Evolutionary conservation across 2,888 invertebrate genomes (phyloP).

Genomic region (Automeris io): DNA sequence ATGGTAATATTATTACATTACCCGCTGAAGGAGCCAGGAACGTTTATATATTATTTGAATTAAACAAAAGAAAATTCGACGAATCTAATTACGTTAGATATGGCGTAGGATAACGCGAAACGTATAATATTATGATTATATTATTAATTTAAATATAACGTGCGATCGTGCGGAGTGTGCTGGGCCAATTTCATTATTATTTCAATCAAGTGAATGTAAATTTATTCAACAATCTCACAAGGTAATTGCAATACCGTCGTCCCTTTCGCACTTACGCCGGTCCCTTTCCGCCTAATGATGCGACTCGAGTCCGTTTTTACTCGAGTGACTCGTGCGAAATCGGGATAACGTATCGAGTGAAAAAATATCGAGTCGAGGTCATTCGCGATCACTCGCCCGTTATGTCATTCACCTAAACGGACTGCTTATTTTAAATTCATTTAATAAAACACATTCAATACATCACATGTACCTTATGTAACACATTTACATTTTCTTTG

Average conservation of each 20-base stretch:
- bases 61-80: conserved; percentile 40
- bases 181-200: conserved; percentile 77
- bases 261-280: conserved; percentile 32
- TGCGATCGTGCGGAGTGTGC: conserved; percentile 63
- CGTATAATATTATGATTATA: conserved; percentile 72
- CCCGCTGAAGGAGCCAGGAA: neutral
- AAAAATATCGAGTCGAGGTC: too few relatives aligned
- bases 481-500: too few relatives aligned
- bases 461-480: too few relatives aligned
- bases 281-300: conserved; percentile 37
- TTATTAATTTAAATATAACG: conserved; percentile 75
- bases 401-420: too few relatives aligned
- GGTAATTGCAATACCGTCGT: conserved; percentile 67
- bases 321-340: too few relatives aligned
- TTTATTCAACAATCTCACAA: conserved; percentile 77
- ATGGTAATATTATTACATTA: conserved; percentile 5
- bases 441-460: too few relatives aligned
- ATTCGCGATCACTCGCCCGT: too few relatives aligned
- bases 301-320: too few relatives aligned
- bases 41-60: conserved; percentile 9
- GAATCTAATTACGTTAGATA: conserved; percentile 52
- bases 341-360: too few relatives aligned
- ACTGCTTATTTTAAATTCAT: too few relatives aligned
- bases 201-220: conserved; percentile 77
- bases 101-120: conserved; percentile 35